A percentile compares a stretch with the other conserved stretches of the same genome.
Evolutionary conservation across 2,888 invertebrate genomes (phyloP).

Genomic region (Baronia brevicornis): DNA sequence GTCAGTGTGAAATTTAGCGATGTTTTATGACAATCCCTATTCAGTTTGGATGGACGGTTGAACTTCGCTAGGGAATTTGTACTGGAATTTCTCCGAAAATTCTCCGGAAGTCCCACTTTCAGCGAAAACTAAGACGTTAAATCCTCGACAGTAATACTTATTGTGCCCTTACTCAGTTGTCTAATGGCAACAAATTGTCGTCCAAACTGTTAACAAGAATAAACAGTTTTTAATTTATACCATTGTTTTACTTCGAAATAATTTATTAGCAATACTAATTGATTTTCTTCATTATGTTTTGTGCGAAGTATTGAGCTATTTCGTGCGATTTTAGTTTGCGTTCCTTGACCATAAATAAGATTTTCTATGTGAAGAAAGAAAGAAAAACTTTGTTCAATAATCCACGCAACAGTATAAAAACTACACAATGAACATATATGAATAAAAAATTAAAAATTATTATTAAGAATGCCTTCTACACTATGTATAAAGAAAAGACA

Average conservation of each 20-base stretch:
- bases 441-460: no score
- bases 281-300: no score
- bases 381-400: no score
- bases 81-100: slow-evolving; percentile 60
- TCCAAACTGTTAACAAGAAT: slow-evolving; percentile 42
- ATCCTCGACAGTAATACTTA: slow-evolving; percentile 56
- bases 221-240: slow-evolving; percentile 26
- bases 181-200: slow-evolving; percentile 57
- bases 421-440: no score
- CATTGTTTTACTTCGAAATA: background rate
- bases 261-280: no score
- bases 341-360: no score
- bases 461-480: no score
- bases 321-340: no score
- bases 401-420: no score
- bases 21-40: slow-evolving; percentile 29
- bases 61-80: slow-evolving; percentile 61
- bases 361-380: no score
- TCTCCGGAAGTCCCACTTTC: slow-evolving; percentile 41
- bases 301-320: no score
- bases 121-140: slow-evolving; percentile 61
- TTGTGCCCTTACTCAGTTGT: slow-evolving; percentile 49
- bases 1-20: slow-evolving; percentile 19
- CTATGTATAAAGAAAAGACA: no score
- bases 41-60: slow-evolving; percentile 31